These are phyloP conservation scores for Pogonocherus hispidulus DNA, from an alignment of 2,888 invertebrate species.

Conservation along the genomic window DNA sequence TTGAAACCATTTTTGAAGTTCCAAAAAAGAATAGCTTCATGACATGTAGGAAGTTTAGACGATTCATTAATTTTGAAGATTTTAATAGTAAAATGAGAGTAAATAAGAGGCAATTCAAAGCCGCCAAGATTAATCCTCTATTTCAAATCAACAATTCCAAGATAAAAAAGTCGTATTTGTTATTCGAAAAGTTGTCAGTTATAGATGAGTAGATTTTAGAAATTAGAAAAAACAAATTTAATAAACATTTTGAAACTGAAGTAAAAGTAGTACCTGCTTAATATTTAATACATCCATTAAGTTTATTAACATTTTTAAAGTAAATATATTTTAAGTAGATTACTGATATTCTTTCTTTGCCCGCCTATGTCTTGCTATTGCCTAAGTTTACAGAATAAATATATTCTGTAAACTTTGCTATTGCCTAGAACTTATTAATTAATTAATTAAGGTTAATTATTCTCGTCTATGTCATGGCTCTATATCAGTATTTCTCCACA, in stretches of 20 bases:
- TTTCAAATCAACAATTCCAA: neutral
- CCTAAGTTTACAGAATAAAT: no score
- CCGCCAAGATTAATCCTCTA: constrained; percentile 11
- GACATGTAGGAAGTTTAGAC: constrained; percentile 19
- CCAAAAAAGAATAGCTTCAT: constrained; percentile 11
- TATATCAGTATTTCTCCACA: no score
- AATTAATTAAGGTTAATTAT: no score
- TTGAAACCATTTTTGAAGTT: constrained; percentile 27
- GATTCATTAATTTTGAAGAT: constrained; percentile 22
- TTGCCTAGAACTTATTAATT: no score
- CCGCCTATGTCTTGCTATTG: no score
- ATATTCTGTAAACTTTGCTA: no score
- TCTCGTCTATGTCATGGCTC: no score
- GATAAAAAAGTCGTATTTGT: neutral
- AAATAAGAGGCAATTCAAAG: constrained; percentile 2
- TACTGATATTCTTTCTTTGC: no score
- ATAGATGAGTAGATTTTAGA: constrained; percentile 5
- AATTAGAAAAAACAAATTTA: neutral
- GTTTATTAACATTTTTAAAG: no score
- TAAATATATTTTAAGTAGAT: no score
- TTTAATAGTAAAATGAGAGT: neutral
- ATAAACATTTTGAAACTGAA: neutral
- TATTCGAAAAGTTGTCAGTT: constrained; percentile 19
- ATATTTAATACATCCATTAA: no score
- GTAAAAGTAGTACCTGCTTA: no score